Evolutionary conservation across 2,797 vertebrate species (phyloP).

Genomic region (Sebastes kiyomatsui): DNA sequence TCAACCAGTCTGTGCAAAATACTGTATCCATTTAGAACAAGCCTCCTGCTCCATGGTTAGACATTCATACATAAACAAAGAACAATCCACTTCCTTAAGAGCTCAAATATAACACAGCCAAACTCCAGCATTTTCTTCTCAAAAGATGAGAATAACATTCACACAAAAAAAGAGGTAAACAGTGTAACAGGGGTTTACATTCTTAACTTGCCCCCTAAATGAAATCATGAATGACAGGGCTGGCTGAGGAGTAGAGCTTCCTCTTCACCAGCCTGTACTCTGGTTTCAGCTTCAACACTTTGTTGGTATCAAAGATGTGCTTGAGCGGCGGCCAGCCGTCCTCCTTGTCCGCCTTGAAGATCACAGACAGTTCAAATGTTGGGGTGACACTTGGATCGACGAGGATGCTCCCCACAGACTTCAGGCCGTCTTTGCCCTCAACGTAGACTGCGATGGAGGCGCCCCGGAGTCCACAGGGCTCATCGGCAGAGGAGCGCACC

Average conservation of each 20-base stretch:
- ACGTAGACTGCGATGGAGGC: constrained; percentile 77
- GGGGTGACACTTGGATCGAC: constrained; percentile 73
- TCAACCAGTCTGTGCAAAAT: constrained; percentile 45
- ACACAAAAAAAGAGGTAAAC: neutral
- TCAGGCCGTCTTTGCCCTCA: constrained; percentile 66
- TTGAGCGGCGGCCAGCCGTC: constrained; percentile 74
- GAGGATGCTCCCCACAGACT: constrained; percentile 66
- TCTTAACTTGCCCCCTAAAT: constrained; percentile 18
- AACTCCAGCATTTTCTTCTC: neutral
- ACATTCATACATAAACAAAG: neutral
- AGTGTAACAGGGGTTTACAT: neutral
- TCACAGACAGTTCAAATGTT: constrained; percentile 82
- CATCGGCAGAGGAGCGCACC: constrained; percentile 62
- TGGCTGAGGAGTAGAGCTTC: constrained; percentile 85
- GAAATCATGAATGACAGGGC: constrained; percentile 77
- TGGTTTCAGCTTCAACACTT: constrained; percentile 76
- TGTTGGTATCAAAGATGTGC: constrained; percentile 70
- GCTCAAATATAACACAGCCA: neutral
- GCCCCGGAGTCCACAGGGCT: constrained; percentile 84
- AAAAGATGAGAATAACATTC: neutral
- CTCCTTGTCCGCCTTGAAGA: constrained; percentile 66
- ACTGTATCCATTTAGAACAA: neutral
- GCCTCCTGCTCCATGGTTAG: neutral
- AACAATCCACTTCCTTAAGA: neutral
- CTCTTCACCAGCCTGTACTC: constrained; percentile 84